phyloP scores from a whole-genome alignment of 2,888 invertebrate genomes.

The Drosophila ezoana region DNA sequence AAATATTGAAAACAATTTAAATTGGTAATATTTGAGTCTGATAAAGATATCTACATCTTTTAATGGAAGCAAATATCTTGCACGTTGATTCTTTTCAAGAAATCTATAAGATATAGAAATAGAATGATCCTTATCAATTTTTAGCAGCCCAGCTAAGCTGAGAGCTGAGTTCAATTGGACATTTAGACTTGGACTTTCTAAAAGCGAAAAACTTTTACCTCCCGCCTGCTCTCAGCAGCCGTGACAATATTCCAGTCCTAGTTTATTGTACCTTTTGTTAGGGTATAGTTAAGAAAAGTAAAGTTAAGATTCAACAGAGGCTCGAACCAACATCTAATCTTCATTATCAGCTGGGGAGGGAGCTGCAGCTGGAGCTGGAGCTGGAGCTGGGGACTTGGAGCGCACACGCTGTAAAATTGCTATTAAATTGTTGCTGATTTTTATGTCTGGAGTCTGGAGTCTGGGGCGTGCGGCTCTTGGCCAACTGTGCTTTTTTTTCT shows the following conservation, averaged over 20 bases:
- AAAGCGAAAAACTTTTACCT: background rate
- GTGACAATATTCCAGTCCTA: background rate
- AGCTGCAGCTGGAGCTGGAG: conserved; percentile 4
- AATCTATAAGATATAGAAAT: too few species aligned
- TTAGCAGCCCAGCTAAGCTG: background rate
- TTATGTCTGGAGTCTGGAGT: conserved; percentile 43
- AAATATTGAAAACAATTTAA: too few species aligned
- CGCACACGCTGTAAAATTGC: conserved; percentile 73
- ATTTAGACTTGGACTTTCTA: background rate
- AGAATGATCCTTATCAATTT: background rate
- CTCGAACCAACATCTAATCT: conserved; percentile 61
- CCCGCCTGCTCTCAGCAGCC: background rate
- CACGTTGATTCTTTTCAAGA: too few species aligned
- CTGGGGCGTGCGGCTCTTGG: too few species aligned
- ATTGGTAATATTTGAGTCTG: too few species aligned
- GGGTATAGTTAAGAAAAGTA: background rate
- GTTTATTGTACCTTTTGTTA: background rate
- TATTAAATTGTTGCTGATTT: conserved; percentile 80
- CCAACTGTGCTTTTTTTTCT: background rate
- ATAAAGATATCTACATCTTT: too few species aligned
- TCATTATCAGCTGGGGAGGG: conserved; percentile 56
- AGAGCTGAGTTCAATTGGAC: background rate
- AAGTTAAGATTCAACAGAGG: conserved; percentile 26
- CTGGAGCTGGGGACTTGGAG: conserved; percentile 15
- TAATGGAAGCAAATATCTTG: too few species aligned